Conservation (phyloP, 1,140 invertebrate genomes). For the Aphelenchoides avenae region DNA sequence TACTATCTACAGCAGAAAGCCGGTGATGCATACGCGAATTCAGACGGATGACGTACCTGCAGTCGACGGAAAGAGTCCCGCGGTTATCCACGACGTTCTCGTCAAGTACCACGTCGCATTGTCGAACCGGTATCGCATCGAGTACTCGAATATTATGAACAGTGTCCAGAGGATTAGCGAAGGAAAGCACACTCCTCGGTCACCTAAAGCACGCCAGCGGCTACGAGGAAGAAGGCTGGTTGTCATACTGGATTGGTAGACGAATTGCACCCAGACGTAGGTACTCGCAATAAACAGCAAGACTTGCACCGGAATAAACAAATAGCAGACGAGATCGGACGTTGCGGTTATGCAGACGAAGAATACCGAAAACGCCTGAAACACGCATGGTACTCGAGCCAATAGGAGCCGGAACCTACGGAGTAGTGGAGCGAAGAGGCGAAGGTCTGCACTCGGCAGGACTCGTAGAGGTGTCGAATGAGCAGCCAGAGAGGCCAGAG, state of each 20-base stretch:
- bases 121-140: slow-evolving; percentile 80
- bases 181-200: slow-evolving; percentile 44
- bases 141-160: slow-evolving; percentile 45
- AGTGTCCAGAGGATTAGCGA: slow-evolving; percentile 46
- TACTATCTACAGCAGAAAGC: slow-evolving; percentile 56
- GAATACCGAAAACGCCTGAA: slow-evolving; percentile 93
- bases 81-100: slow-evolving; percentile 71
- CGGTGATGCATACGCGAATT: too few species aligned
- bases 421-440: slow-evolving; percentile 64
- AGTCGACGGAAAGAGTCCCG: slow-evolving; percentile 43
- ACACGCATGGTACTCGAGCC: slow-evolving; percentile 20
- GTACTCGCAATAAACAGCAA: slow-evolving; percentile 82
- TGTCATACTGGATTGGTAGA: slow-evolving; percentile 85
- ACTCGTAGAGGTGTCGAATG: slow-evolving; percentile 90
- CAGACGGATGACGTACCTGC: slow-evolving; percentile 24
- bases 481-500: slow-evolving; percentile 97
- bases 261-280: slow-evolving; percentile 97
- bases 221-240: not conserved
- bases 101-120: slow-evolving; percentile 85
- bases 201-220: slow-evolving; percentile 28
- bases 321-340: slow-evolving; percentile 96
- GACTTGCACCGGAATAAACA: slow-evolving; percentile 89
- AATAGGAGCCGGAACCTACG: slow-evolving; percentile 23
- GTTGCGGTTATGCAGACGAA: slow-evolving; percentile 96
- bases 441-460: slow-evolving; percentile 96